Percentiles rank a stretch among this genome's conserved stretches.
Conservation (phyloP, 2,888 invertebrate genomes). For the Chymomyza fuscimana region DNA sequence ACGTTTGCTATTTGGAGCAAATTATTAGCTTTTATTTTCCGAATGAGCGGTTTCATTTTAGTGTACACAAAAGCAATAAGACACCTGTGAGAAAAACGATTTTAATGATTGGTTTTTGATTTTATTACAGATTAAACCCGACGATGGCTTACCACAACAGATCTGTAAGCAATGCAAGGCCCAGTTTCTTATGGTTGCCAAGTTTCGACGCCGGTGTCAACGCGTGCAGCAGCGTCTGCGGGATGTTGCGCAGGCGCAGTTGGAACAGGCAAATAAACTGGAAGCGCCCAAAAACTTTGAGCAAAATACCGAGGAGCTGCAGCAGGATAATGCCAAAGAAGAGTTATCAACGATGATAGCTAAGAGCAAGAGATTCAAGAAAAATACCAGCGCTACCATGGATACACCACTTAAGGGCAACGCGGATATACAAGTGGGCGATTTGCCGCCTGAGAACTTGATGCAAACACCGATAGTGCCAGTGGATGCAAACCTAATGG, state of each 20-base stretch:
- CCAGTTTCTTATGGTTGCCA: conserved; percentile 74
- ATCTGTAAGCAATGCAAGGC: conserved; percentile 75
- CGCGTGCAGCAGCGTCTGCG: conserved; percentile 71
- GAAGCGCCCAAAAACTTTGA: neutral
- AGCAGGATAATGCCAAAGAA: neutral
- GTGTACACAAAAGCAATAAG: neutral
- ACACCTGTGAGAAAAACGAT: conserved; percentile 55
- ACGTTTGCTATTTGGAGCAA: neutral
- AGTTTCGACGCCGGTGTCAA: conserved; percentile 74
- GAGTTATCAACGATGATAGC: neutral
- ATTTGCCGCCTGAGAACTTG: neutral
- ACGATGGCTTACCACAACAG: conserved; percentile 75
- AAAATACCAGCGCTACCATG: neutral
- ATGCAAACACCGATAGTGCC: neutral
- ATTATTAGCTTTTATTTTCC: neutral
- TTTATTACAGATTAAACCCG: conserved; percentile 62
- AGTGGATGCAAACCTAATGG: neutral
- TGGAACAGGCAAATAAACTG: conserved; percentile 5
- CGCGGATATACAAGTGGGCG: neutral
- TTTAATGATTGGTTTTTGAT: conserved; percentile 54
- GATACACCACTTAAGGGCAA: neutral
- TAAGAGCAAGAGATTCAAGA: too few species aligned
- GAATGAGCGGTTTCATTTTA: neutral
- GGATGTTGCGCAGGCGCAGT: conserved; percentile 24
- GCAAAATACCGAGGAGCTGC: neutral